Evolutionary conservation across 1,140 invertebrate species (phyloP), one percentile per base, ranked within the genome.

Genomic region (Physella acuta): DNA sequence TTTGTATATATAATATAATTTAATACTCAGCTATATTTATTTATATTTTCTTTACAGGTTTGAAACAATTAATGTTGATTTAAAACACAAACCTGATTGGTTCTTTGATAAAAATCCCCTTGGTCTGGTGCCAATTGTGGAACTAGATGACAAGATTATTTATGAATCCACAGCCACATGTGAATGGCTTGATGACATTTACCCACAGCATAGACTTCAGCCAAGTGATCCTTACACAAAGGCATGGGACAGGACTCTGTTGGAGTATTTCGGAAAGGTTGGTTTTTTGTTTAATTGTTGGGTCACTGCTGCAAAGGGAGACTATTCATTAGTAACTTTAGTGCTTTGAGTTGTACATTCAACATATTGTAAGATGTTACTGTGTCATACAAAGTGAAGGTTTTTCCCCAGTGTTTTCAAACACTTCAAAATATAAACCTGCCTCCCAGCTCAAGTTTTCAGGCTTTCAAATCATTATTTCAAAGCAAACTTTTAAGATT

Each of bases 1-100:
- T n/a, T n/a, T n/a, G n/a, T n/a, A n/a, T n/a, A n/a, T n/a, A n/a
- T n/a, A n/a, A n/a, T n/a, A n/a, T n/a, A n/a, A n/a, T n/a, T n/a
- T n/a, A n/a, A n/a, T n/a, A n/a, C n/a, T n/a, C n/a, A n/a, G n/a
- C n/a, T n/a, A n/a, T n/a, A n/a, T n/a, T n/a, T n/a, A n/a, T n/a
- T n/a, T n/a, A n/a, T n/a, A n/a, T 63, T 28, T 70, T 39, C n/a
- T 39, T 69, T 68, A 28, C 60, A 81, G 79, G 16, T 64, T 72
- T 68, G 79, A 81, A 61, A 76, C 70, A 0, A 69, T 81, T 5
- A 81, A 81, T 60, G 67, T 96, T 33, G 90, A 96, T 85, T 84
- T 96, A 60, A 88, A 88, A 33, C 86, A 90, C 14, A 95, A 95
- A 84, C 94, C 94, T 0, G 92, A 94, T 69, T 96, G 94, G 94